phyloP scores from a whole-genome alignment of 2,888 invertebrate genomes.

The Holacanthella duospinosa region DNA sequence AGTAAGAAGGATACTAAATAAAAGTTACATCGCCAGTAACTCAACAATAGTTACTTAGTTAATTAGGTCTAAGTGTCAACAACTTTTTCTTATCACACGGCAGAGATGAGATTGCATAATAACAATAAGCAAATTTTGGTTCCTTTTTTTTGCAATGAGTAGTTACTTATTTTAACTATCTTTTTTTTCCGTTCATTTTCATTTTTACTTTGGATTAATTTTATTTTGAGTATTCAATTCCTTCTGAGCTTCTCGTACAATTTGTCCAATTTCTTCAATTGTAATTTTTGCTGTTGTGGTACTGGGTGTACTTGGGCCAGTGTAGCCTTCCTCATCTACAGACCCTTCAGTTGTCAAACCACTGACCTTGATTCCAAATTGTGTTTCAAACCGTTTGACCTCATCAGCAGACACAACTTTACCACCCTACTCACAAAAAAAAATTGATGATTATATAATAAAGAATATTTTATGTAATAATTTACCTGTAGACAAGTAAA shows the following conservation, averaged over 20 bases:
- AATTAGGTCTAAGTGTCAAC: neutral
- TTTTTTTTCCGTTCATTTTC: no score
- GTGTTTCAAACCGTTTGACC: slow-evolving; percentile 25
- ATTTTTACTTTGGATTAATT: neutral
- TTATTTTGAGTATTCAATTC: neutral
- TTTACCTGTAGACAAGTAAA: neutral
- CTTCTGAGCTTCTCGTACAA: neutral
- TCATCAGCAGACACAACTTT: slow-evolving; percentile 31
- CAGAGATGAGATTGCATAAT: no score
- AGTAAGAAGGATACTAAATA: no score
- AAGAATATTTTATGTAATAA: neutral
- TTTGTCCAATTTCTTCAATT: slow-evolving; percentile 9
- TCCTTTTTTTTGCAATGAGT: no score
- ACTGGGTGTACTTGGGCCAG: slow-evolving; percentile 7
- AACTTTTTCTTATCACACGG: neutral
- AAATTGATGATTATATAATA: neutral
- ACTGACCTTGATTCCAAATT: slow-evolving; percentile 31
- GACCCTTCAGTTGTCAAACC: slow-evolving; percentile 13
- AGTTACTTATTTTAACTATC: no score
- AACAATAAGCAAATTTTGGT: no score
- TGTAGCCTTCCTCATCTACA: neutral
- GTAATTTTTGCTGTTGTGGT: slow-evolving; percentile 10
- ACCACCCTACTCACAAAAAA: slow-evolving; percentile 23
- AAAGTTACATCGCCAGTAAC: neutral
- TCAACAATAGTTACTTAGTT: neutral